Evolutionary conservation across 2,113 vertebrate genomes (phyloP).

Genomic region (Sus scrofa): T2T-Sscrofa CM000826.6:103504501-103505000

Average conservation of each 20-base stretch:
- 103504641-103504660: neutral
- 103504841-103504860: neutral
- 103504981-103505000: neutral
- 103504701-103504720: neutral
- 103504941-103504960: neutral
- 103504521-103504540: conserved; percentile 29
- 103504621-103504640: neutral
- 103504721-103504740: neutral
- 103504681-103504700: neutral
- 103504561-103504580: neutral
- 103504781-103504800: neutral
- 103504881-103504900: neutral
- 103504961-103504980: neutral
- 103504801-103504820: neutral
- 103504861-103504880: neutral
- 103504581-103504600: neutral
- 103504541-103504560: neutral
- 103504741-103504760: too few relatives aligned
- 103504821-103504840: neutral
- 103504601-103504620: neutral
- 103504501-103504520: neutral
- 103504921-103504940: neutral
- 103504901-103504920: neutral
- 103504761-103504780: neutral
- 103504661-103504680: neutral